A percentile compares a stretch with the other conserved stretches of the same genome.
Conservation (phyloP, 2,113 vertebrate species). For the Spea multiplicata region DNA sequence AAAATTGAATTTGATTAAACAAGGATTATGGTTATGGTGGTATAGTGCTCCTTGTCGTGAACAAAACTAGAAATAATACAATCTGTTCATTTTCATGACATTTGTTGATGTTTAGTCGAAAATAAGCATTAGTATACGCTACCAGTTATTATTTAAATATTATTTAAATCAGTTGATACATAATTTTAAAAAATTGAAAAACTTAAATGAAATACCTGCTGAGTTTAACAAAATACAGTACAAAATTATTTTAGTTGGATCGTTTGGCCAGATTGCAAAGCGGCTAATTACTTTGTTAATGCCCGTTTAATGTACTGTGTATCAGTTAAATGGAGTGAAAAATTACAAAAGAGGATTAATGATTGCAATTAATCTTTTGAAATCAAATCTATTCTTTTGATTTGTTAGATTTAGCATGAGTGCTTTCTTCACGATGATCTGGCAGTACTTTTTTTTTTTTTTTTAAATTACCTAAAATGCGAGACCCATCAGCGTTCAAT, state of each 20-base stretch:
- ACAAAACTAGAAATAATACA: too few relatives aligned
- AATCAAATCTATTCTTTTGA: conserved; percentile 43
- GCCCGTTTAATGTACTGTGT: conserved; percentile 46
- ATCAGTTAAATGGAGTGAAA: conserved; percentile 49
- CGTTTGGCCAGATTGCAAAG: conserved; percentile 24
- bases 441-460: too few relatives aligned
- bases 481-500: too few relatives aligned
- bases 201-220: conserved; percentile 38
- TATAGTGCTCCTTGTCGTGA: too few relatives aligned
- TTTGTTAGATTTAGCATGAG: conserved; percentile 10
- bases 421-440: neutral
- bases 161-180: conserved; percentile 41
- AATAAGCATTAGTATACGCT: neutral
- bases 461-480: too few relatives aligned
- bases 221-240: conserved; percentile 16
- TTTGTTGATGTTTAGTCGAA: neutral
- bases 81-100: too few relatives aligned
- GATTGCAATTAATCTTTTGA: conserved; percentile 45
- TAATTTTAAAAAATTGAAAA: conserved; percentile 32
- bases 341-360: conserved; percentile 48
- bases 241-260: conserved; percentile 32
- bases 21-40: too few relatives aligned
- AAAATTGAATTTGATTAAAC: too few relatives aligned
- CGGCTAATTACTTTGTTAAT: conserved; percentile 47
- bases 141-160: conserved; percentile 34